phyloP scores from a whole-genome alignment of 1,140 invertebrate species.

The Asobara japonica region DNA sequence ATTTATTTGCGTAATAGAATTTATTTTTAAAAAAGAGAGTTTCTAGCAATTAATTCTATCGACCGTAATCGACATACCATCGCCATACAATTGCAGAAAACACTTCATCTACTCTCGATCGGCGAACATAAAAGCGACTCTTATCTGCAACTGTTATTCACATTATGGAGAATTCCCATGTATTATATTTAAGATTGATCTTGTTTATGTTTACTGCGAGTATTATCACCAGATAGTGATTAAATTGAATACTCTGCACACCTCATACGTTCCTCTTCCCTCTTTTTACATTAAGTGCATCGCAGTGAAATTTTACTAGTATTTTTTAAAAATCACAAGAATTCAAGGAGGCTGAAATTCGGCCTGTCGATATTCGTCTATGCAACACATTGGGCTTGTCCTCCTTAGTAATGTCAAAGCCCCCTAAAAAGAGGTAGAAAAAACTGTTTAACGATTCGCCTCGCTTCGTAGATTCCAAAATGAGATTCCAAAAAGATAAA shows the following conservation, averaged over 20 bases:
- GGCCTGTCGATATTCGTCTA: background rate
- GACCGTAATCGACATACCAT: constrained; percentile 12
- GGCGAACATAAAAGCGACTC: constrained; percentile 35
- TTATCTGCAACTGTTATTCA: constrained; percentile 34
- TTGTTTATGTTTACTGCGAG: constrained; percentile 60
- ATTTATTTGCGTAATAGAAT: too few species aligned
- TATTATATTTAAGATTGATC: constrained; percentile 57
- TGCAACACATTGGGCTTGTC: background rate
- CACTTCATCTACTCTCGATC: constrained; percentile 6
- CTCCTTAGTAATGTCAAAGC: background rate
- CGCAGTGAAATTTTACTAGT: background rate
- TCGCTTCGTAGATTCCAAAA: constrained; percentile 34
- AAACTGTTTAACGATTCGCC: constrained; percentile 34
- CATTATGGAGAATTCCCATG: constrained; percentile 64
- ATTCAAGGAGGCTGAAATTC: background rate
- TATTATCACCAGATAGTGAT: constrained; percentile 57
- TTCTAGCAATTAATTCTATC: background rate
- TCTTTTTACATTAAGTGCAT: background rate
- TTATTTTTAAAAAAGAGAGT: background rate
- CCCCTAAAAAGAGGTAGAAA: constrained; percentile 14
- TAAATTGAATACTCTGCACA: constrained; percentile 48
- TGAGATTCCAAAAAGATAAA: background rate
- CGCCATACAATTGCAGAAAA: constrained; percentile 43
- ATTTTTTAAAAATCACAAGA: background rate
- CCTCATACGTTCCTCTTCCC: background rate